phyloP scores from a whole-genome alignment of 2,113 vertebrate species.

The Gadus chalcogrammus region DNA sequence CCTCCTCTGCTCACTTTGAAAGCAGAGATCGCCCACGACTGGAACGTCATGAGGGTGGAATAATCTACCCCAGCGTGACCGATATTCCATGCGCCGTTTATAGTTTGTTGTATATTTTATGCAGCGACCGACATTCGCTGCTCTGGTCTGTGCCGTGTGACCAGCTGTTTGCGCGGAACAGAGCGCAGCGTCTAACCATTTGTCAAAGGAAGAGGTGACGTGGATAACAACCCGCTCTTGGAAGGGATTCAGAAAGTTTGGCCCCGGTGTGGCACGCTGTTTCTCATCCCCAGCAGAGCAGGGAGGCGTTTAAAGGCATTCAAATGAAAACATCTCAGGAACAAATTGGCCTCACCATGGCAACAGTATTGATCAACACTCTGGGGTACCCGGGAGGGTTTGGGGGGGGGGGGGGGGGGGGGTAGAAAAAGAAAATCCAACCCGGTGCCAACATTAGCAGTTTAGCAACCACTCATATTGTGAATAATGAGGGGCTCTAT shows the following conservation, averaged over 20 bases:
- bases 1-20: slow-evolving; percentile 19
- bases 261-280: slow-evolving; percentile 55
- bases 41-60: slow-evolving; percentile 62
- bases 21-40: slow-evolving; percentile 40
- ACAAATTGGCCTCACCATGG: slow-evolving; percentile 68
- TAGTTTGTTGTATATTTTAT: slow-evolving; percentile 38
- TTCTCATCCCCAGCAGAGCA: slow-evolving; percentile 59
- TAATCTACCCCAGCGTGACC: slow-evolving; percentile 49
- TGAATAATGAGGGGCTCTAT: slow-evolving; percentile 56
- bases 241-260: slow-evolving; percentile 49
- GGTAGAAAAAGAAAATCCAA: slow-evolving; percentile 53
- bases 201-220: slow-evolving; percentile 12
- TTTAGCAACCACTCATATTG: slow-evolving; percentile 56
- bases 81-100: slow-evolving; percentile 28
- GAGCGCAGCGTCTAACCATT: slow-evolving; percentile 5
- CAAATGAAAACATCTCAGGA: slow-evolving; percentile 71
- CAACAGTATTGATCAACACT: slow-evolving; percentile 69
- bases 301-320: slow-evolving; percentile 55
- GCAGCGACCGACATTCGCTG: neutral
- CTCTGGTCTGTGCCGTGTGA: too few species aligned
- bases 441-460: slow-evolving; percentile 58
- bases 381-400: slow-evolving; percentile 43
- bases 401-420: too few species aligned
- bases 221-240: slow-evolving; percentile 25
- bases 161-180: neutral